Base-by-base conservation (phyloP, 23 tunicate species). In the Pegea sp. region DNA sequence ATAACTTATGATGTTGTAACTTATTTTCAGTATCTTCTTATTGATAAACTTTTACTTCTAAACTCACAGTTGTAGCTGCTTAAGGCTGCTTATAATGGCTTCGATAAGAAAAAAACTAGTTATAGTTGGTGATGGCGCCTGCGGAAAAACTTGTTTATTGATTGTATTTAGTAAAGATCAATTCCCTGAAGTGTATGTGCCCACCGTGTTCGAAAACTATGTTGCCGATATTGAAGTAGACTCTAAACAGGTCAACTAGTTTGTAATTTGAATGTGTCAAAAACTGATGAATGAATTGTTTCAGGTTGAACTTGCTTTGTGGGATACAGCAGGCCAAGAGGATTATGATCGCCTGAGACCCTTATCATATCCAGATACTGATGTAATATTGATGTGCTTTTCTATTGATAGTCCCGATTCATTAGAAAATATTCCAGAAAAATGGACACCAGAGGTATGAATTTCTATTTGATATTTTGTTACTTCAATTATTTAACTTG, bases 261-360 rank as follows among this genome's bases (percentile, higher is more conserved):
- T 38, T 38, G 11, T 38, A 38, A 8, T 11, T 38, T 8, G 11
- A 38, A 38, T 38, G 46, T 38, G 46, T 8, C 11, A 38, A 38
- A 16, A 38, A 38, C 46, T 38, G 11, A 16, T 38, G 46, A 38
- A 38, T 38, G 46, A 38, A 38, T 38, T 38, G 13, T 8, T 11
- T 38, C 52, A 91, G 99, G 99, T 91, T 63, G 99, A 91, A 72
- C 75, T 91, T 32, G 99, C 99, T 21, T 55, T 91, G 65, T 91
- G 99, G 99, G 99, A 91, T 60, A 91, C 99, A 11, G 99, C 99
- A 16, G 99, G 99, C 2, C 99, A 91, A 60, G 99, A 91, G 68
- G 99, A 91, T 68, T 91, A 91, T 51, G 99, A 91, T 43, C 64
- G 99, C 5, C 69, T 91, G 25, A 87, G 99, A 11, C 99, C 99